A percentile compares a stretch with the other conserved stretches of the same genome.
These are phyloP conservation scores for Incurvaria masculella DNA, from an alignment of 2,888 invertebrate genomes.

Conservation along the genomic window DNA sequence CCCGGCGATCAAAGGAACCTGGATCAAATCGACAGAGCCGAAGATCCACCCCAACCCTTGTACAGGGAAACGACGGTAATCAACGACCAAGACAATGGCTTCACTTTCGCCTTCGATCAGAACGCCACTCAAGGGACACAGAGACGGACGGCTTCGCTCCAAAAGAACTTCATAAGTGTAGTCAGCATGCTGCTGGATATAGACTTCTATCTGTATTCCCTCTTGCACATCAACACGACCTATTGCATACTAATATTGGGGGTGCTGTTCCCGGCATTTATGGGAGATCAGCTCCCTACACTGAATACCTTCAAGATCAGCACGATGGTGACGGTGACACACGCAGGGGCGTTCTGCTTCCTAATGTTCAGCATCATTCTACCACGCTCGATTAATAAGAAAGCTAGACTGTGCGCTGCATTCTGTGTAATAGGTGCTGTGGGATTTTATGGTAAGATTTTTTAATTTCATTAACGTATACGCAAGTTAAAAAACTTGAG, in stretches of 20 bases:
- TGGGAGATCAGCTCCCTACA: conserved; percentile 42
- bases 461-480: neutral
- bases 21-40: conserved; percentile 38
- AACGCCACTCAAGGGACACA: conserved; percentile 39
- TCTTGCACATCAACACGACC: conserved; percentile 51
- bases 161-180: conserved; percentile 44
- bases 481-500: too few species aligned
- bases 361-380: conserved; percentile 41
- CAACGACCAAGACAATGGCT: conserved; percentile 27
- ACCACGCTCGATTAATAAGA: conserved; percentile 39
- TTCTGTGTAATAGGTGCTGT: conserved; percentile 50
- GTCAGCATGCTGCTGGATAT: conserved; percentile 39
- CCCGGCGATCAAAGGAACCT: conserved; percentile 37
- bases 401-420: conserved; percentile 34
- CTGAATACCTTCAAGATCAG: conserved; percentile 46
- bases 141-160: conserved; percentile 39
- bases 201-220: conserved; percentile 55
- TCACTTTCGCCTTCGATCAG: conserved; percentile 31
- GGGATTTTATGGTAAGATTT: conserved; percentile 53
- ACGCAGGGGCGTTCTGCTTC: conserved; percentile 41
- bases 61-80: conserved; percentile 56
- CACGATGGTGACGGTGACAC: conserved; percentile 32
- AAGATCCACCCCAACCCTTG: conserved; percentile 45
- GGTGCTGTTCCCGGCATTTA: conserved; percentile 49
- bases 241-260: conserved; percentile 52